phyloP scores from a whole-genome alignment of 35 echinoderm and acorn worm species.

The Eucidaris tribuloides region DNA sequence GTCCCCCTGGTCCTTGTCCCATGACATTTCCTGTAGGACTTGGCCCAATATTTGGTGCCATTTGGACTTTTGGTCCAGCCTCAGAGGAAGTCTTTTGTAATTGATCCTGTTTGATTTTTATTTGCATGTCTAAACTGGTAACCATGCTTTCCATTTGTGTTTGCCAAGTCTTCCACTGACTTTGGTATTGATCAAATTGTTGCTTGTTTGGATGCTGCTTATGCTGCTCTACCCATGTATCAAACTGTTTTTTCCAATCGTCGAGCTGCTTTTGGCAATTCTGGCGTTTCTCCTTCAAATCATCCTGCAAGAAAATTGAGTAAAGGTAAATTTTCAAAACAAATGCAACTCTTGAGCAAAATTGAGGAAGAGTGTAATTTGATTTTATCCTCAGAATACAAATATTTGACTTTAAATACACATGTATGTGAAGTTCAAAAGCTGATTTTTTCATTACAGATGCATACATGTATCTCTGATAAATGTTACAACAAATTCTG shows the following conservation, averaged over 20 bases:
- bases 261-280: not conserved
- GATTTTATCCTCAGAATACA: too few species aligned
- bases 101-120: not conserved
- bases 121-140: not conserved
- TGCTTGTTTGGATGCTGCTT: constrained; percentile 27
- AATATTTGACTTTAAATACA: too few species aligned
- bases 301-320: too few species aligned
- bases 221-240: constrained; percentile 11
- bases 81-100: not conserved
- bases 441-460: too few species aligned
- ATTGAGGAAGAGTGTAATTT: too few species aligned
- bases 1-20: not conserved
- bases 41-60: not conserved
- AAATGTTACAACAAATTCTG: too few species aligned
- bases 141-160: constrained; percentile 26
- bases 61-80: not conserved
- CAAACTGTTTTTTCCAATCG: constrained; percentile 28
- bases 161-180: constrained; percentile 24
- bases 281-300: not conserved
- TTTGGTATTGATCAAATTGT: constrained; percentile 24
- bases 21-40: not conserved
- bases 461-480: too few species aligned
- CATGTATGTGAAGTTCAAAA: too few species aligned
- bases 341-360: too few species aligned
- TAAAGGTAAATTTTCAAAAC: too few species aligned